Evolutionary conservation across 2,888 invertebrate genomes (phyloP), one percentile per base, ranked within the genome.

Genomic region (Melieria picta): DNA sequence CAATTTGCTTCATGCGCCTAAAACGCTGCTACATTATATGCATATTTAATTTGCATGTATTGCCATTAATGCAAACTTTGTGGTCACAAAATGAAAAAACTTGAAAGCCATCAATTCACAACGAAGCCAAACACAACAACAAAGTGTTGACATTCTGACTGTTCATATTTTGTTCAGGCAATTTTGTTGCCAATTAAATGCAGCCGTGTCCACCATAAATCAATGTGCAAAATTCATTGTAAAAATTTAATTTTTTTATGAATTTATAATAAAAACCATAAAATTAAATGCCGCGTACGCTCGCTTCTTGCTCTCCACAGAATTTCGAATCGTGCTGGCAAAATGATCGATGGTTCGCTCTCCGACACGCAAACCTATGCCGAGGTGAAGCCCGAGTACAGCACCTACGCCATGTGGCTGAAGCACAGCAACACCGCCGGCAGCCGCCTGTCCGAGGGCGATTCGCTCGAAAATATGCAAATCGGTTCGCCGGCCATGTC

Each of bases 401-500:
- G 93, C 65, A 93, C 94, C 81, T 95, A 95, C 83, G 93, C 93
- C 30, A 93, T 94, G 76, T 95, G 95, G 95, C 89, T 95, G 81
- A 91, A 95, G 84, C 95, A 95, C 87, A 95, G 95, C 90, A 93
- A 93, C 83, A 93, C 93, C 77, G 92, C 93, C 74, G 91, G 92
- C 77, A 92, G 92, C 75, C 90, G 93, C 71, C 89, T 96, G 76
- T 95, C 96, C 64, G 96, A 96, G 85, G 96, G 97, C 71, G 97
- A 97, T 87, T 94, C 96, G 81, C 91, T 96, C 87, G 94, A 94
- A 87, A 92, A 91, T 72, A 88, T 93, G 79, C 94, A 94, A 82
- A 91, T 94, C 77, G 90, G 91, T 72, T 89, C 89, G 11, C 93
- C 94, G 81, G 91, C 95, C 77, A 81, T 86, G 83, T 79, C 83